Evolutionary conservation across 2,888 invertebrate genomes (phyloP).

Genomic region (Leptinotarsa rubiginosa): DNA sequence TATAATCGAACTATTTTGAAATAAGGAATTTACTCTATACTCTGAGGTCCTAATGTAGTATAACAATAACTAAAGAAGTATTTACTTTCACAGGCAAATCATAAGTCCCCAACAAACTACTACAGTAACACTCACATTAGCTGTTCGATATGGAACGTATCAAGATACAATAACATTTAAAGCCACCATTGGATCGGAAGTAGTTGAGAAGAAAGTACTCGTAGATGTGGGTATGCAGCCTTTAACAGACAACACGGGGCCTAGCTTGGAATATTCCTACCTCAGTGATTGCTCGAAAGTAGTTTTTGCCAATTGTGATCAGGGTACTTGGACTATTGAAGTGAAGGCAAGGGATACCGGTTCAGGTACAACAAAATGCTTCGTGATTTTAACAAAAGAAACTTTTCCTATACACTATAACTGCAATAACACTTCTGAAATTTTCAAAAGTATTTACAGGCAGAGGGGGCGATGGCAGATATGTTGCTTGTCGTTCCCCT

Average conservation of each 20-base stretch:
- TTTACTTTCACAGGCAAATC: conserved; percentile 43
- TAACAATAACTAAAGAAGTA: too few relatives aligned
- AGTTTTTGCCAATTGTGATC: conserved; percentile 70
- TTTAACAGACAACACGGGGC: conserved; percentile 53
- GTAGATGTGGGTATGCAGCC: conserved; percentile 62
- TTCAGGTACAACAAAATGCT: conserved; percentile 67
- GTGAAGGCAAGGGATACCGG: conserved; percentile 75
- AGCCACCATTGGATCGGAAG: conserved; percentile 65
- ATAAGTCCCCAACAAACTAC: conserved; percentile 69
- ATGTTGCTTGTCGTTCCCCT: too few relatives aligned
- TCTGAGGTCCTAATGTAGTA: too few relatives aligned
- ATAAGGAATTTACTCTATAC: too few relatives aligned
- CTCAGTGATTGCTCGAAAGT: conserved; percentile 66
- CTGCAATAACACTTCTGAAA: background rate
- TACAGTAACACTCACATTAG: conserved; percentile 67
- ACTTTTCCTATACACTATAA: background rate
- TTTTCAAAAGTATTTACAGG: too few relatives aligned
- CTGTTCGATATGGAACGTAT: conserved; percentile 60
- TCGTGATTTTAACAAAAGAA: background rate
- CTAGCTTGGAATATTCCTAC: conserved; percentile 58
- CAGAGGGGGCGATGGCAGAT: too few relatives aligned
- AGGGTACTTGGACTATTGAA: conserved; percentile 78
- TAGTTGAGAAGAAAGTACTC: conserved; percentile 63
- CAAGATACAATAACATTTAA: conserved; percentile 75
- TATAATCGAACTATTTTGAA: too few relatives aligned